Base-by-base conservation (phyloP, 2,888 invertebrate genomes). In the Cephus pygmeus region DNA sequence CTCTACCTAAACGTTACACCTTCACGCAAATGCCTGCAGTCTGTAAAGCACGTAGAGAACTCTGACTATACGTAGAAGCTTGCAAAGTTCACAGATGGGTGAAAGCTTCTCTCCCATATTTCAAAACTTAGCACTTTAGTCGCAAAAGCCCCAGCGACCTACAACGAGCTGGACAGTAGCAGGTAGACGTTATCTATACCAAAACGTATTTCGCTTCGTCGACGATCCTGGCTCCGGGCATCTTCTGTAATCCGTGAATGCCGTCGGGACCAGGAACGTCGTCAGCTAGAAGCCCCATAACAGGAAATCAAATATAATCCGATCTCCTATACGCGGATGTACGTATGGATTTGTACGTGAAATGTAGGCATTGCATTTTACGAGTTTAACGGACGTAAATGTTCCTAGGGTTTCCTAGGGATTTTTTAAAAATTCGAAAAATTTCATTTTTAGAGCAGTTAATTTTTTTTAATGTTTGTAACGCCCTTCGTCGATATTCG, bases 71-170 rank as follows among this genome's bases (percentile, higher is more conserved):
- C 71, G 34, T 34, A 34, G 31, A 34, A 33, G 30, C 15, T 33
- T 34, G 71, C 34, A 71, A 71, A 71, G 71, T 71, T 71, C 40
- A 56, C 40, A 56, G 40, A 56, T 23, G 40, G 40, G 15, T 56
- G 40, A 56, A 15, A 23, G 40, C 40, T 56, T 56, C 40, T 56
- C 40, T 56, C 23, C 73, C 82, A 80, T 87, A 86, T 87, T 87
- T 87, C 85, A 85, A 84, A 87, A 87, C 84, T 87, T 87, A 81
- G 83, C 82, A 86, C 87, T 87, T 86, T 56, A 56, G 40, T 56
- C 15, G 40, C 40, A 15, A 56, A 56, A 85, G 83, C 81, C 77
- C 73, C 81, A 77, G 77, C 69, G 69, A 71, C 77, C 75, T 68
- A 77, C 35, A 73, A 71, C 77, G 79, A 83, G 79, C 79, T 75